Conservation (phyloP, 2,113 vertebrate species). For the Etheostoma spectabile region DNA sequence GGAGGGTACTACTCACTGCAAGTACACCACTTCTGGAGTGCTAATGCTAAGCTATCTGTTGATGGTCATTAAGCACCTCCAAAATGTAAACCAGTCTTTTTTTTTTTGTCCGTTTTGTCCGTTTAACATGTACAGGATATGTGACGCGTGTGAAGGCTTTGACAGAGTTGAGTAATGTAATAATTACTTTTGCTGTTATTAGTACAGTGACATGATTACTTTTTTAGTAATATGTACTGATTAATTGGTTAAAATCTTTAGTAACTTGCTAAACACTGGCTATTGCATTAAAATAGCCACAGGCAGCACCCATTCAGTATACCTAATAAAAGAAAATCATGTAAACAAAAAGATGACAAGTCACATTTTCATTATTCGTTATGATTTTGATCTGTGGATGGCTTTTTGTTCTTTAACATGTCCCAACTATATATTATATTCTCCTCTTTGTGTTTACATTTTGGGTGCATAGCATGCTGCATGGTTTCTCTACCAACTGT, state of each 20-base stretch:
- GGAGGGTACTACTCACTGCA: background rate
- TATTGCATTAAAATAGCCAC: background rate
- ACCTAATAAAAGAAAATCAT: too few relatives aligned
- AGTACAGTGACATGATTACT: background rate
- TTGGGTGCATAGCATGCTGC: background rate
- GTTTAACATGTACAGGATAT: background rate
- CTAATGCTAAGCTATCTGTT: background rate
- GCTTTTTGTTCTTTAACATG: background rate
- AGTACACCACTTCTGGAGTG: background rate
- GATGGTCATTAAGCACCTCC: background rate
- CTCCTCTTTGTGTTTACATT: background rate
- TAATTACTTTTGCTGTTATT: too few relatives aligned
- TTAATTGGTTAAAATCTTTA: background rate
- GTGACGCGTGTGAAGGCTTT: background rate
- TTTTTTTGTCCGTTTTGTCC: too few relatives aligned
- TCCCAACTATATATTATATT: background rate
- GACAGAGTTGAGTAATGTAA: background rate
- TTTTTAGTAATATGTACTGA: background rate
- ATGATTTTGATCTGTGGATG: background rate
- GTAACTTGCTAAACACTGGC: background rate
- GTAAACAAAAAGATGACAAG: too few relatives aligned
- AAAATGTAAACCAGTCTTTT: slow-evolving; percentile 6
- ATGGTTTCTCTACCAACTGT: slow-evolving; percentile 34
- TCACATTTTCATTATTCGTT: too few relatives aligned
- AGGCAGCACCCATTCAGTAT: background rate